Evolutionary conservation across 2,113 vertebrate species (phyloP).

Genomic region (Dipodomys stephensi): DNA sequence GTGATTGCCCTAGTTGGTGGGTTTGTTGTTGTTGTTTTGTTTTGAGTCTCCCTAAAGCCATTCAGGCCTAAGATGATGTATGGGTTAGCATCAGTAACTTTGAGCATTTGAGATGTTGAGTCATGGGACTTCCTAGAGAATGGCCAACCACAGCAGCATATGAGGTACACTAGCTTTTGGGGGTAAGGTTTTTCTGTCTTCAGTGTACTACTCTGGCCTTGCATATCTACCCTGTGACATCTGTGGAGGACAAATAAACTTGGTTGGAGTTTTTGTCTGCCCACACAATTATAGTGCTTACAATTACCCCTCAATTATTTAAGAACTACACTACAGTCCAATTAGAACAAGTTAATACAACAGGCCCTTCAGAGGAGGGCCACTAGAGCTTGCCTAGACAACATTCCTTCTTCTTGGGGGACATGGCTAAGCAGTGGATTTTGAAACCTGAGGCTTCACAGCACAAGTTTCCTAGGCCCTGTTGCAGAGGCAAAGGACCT

Average conservation of each 20-base stretch:
- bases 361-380: background rate
- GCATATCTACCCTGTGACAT: background rate
- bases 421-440: background rate
- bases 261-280: background rate
- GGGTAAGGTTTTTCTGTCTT: background rate
- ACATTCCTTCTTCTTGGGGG: background rate
- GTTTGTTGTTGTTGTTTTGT: background rate
- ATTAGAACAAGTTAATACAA: background rate
- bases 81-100: background rate
- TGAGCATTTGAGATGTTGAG: background rate
- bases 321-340: constrained; percentile 49
- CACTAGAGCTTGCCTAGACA: background rate
- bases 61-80: background rate
- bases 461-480: background rate
- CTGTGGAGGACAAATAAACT: background rate
- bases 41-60: background rate
- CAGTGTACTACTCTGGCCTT: background rate
- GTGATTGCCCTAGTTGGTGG: background rate
- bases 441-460: background rate
- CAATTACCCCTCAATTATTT: constrained; percentile 37
- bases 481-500: fast-evolving
- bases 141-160: background rate
- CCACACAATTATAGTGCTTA: constrained; percentile 27
- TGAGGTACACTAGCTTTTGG: background rate
- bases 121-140: background rate